phyloP scores from a whole-genome alignment of 1,140 invertebrate genomes.

The Drosophila paulistorum region DNA sequence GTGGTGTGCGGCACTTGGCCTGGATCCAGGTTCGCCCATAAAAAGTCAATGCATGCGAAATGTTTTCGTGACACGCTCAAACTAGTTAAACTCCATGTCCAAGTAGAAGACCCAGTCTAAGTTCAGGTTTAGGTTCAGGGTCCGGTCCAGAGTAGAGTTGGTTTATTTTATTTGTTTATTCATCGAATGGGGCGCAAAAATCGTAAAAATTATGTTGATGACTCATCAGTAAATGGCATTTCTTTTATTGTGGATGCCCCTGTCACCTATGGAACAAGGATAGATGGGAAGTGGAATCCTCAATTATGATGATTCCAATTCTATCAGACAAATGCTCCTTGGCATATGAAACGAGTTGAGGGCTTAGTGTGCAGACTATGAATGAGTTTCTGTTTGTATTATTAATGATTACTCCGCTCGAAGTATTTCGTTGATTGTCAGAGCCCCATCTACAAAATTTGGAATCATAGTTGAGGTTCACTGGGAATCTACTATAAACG shows the following conservation, averaged over 20 bases:
- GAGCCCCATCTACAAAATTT: background rate
- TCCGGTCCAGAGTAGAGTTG: constrained; percentile 33
- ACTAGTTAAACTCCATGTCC: constrained; percentile 45
- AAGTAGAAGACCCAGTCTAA: constrained; percentile 13
- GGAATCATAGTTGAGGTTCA: no score
- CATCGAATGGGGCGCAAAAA: constrained; percentile 63
- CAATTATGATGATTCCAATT: constrained; percentile 69
- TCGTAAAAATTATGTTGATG: constrained; percentile 82
- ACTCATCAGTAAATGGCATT: constrained; percentile 81
- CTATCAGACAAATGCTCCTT: constrained; percentile 32
- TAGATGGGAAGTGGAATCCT: constrained; percentile 26
- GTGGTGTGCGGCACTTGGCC: constrained; percentile 4
- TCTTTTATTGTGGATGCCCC: constrained; percentile 69
- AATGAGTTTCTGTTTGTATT: constrained; percentile 78
- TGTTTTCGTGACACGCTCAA: constrained; percentile 72
- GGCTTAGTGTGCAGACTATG: constrained; percentile 59
- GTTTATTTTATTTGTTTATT: constrained; percentile 82
- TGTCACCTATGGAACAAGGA: constrained; percentile 54
- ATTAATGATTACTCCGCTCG: constrained; percentile 58
- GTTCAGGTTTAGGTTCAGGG: constrained; percentile 17
- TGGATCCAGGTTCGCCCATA: constrained; percentile 52
- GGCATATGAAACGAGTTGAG: constrained; percentile 41
- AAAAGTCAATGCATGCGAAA: constrained; percentile 82
- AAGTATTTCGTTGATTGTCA: background rate
- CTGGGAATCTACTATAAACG: no score